Evolutionary conservation across 2,797 vertebrate genomes (phyloP).

Genomic region (Loris lydekkerianus): DNA sequence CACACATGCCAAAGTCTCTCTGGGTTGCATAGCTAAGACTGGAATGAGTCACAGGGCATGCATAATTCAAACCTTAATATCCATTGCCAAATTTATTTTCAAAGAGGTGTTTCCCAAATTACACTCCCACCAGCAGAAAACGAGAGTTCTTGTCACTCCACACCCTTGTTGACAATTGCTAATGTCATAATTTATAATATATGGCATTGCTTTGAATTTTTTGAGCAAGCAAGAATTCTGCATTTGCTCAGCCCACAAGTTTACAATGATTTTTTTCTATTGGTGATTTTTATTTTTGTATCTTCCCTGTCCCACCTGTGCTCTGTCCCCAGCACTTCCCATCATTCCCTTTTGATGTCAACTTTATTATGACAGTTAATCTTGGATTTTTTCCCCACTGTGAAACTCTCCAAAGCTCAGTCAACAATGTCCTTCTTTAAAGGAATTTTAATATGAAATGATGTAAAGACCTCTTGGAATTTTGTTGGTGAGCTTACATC

Average conservation of each 20-base stretch:
- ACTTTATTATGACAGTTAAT: not conserved
- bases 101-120: not conserved
- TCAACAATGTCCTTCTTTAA: not conserved
- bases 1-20: not conserved
- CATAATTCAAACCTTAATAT: not conserved
- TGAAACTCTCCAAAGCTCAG: constrained; percentile 19
- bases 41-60: not conserved
- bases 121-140: not conserved
- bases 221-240: not conserved
- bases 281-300: not conserved
- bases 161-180: not conserved
- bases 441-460: not conserved
- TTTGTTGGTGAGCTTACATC: not conserved
- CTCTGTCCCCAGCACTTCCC: fast-evolving
- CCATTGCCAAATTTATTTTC: not conserved
- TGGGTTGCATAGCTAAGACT: not conserved
- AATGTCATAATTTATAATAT: not conserved
- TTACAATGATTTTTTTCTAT: not conserved
- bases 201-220: not conserved
- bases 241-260: not conserved
- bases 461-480: not conserved
- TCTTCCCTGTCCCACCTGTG: not conserved
- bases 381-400: not conserved
- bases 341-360: not conserved
- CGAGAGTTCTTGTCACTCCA: not conserved